These are phyloP conservation scores for Luscinia megarhynchos DNA, from an alignment of 2,797 vertebrate species.

Conservation along the genomic window DNA sequence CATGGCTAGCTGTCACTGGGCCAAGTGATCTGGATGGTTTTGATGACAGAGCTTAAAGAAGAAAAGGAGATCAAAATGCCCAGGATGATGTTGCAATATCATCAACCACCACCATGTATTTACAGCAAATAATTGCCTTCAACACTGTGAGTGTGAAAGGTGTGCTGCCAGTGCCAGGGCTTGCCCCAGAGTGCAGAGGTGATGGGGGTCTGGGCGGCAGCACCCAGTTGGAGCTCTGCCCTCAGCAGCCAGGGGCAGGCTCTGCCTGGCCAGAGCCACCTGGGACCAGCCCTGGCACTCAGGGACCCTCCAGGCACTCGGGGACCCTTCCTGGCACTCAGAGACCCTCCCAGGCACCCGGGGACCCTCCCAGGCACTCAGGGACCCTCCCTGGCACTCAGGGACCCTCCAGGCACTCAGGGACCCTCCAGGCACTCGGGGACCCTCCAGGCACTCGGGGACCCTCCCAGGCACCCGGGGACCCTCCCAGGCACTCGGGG, in stretches of 20 bases:
- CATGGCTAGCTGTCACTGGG: background rate
- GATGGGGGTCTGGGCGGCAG: background rate
- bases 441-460: too few relatives aligned
- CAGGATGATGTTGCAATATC: background rate
- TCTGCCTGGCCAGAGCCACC: background rate
- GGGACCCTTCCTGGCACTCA: too few relatives aligned
- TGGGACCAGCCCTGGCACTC: background rate
- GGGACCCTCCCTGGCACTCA: too few relatives aligned
- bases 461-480: too few relatives aligned
- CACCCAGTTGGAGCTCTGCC: rapidly evolving
- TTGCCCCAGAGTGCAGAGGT: background rate
- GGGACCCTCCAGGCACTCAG: too few relatives aligned
- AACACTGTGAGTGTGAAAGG: background rate
- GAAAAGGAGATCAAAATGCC: background rate
- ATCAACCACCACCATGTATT: background rate
- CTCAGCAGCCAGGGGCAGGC: background rate
- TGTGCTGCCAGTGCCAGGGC: background rate
- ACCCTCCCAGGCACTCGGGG: too few relatives aligned
- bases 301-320: background rate
- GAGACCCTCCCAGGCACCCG: too few relatives aligned
- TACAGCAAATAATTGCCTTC: background rate
- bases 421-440: too few relatives aligned
- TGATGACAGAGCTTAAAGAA: background rate
- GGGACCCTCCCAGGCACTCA: too few relatives aligned
- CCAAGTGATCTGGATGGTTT: background rate